Conservation (phyloP, 2,113 vertebrate genomes). For the Gymnocephalus cernua region DNA sequence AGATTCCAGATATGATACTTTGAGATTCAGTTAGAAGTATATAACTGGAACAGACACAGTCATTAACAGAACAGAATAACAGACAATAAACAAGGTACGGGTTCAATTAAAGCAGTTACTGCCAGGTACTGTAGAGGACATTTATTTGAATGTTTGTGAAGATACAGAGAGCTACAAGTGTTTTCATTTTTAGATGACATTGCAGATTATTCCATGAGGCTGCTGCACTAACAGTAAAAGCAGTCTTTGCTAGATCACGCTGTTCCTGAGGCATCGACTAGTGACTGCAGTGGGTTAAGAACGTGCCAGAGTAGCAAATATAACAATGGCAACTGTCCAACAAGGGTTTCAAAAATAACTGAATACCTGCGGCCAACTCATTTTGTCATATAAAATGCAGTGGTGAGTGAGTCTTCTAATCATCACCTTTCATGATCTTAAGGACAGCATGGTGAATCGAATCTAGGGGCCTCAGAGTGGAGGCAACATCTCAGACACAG, state of each 20-base stretch:
- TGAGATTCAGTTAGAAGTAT: background rate
- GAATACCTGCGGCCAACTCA: background rate
- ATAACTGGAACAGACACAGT: too few species aligned
- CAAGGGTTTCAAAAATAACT: background rate
- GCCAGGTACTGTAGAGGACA: too few species aligned
- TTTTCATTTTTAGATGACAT: background rate
- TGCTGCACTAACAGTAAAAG: background rate
- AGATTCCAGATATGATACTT: background rate
- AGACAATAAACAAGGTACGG: background rate
- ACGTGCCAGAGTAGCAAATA: background rate
- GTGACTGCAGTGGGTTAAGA: background rate
- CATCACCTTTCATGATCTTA: background rate
- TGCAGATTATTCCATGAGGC: background rate
- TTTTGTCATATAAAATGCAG: background rate
- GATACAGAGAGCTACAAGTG: background rate
- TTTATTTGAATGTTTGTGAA: background rate
- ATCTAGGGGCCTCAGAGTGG: background rate
- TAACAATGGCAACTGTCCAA: background rate
- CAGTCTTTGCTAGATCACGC: background rate
- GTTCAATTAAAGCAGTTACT: background rate
- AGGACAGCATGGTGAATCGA: background rate
- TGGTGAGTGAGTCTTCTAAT: too few species aligned
- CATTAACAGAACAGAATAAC: background rate
- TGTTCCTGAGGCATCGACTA: background rate
- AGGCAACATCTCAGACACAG: background rate